Evolutionary conservation across 2,113 vertebrate species (phyloP).

Genomic region (Ceuthmochares aereus): DNA sequence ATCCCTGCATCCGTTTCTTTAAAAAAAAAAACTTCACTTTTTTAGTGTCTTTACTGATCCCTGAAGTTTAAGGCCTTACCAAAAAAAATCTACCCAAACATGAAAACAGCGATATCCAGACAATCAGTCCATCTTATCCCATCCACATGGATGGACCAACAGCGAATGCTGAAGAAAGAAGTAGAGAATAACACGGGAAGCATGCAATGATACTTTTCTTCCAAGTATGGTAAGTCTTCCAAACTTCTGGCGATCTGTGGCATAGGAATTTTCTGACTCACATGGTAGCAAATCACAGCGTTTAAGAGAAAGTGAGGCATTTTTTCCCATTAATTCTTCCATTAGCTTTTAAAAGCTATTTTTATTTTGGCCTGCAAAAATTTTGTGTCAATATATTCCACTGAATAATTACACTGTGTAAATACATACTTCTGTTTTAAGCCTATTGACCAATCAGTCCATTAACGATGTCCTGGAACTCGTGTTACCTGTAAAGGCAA

Average conservation of each 20-base stretch:
- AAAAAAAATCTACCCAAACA: neutral
- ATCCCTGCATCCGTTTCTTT: neutral
- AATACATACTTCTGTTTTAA: neutral
- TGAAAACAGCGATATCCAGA: neutral
- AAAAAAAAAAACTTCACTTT: neutral
- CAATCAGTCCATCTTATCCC: neutral
- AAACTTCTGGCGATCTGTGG: neutral
- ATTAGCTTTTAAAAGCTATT: neutral
- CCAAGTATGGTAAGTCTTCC: neutral
- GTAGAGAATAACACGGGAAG: neutral
- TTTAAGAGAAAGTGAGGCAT: neutral
- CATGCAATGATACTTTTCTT: neutral
- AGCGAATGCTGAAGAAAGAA: neutral
- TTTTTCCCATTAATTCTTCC: neutral
- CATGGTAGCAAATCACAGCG: neutral
- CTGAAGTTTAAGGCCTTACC: neutral
- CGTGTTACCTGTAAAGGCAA: neutral
- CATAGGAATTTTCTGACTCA: constrained; percentile 52
- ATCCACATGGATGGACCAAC: neutral
- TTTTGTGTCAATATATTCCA: neutral
- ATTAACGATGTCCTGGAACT: neutral
- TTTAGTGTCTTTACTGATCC: neutral
- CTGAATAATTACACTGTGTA: neutral
- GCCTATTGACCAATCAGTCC: neutral
- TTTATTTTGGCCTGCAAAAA: neutral